phyloP scores from a whole-genome alignment of 2,113 vertebrate genomes.

The Xiphophorus hellerii region DNA sequence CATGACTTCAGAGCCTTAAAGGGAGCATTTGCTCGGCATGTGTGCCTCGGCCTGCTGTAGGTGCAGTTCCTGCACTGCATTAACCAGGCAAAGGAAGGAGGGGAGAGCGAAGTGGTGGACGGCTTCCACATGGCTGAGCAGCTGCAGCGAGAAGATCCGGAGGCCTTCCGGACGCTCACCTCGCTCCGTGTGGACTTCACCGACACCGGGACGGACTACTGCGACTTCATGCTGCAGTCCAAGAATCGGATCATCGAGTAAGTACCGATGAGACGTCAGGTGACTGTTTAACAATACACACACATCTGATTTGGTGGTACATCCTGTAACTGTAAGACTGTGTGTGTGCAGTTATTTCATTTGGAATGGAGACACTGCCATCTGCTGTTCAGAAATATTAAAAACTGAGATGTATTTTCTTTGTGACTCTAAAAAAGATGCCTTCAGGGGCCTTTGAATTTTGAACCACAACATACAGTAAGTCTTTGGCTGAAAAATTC shows the following conservation, averaged over 20 bases:
- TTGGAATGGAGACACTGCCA: slow-evolving; percentile 62
- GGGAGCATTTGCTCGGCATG: background rate
- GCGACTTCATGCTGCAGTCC: slow-evolving; percentile 90
- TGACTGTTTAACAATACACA: background rate
- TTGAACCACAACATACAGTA: background rate
- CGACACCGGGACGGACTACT: slow-evolving; percentile 91
- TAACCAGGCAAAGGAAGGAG: slow-evolving; percentile 85
- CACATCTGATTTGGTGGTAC: background rate
- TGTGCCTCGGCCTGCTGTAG: slow-evolving; percentile 65
- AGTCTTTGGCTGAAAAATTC: background rate
- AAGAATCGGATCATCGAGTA: slow-evolving; percentile 93
- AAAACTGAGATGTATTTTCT: background rate
- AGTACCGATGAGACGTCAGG: slow-evolving; percentile 53
- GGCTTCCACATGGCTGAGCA: slow-evolving; percentile 86
- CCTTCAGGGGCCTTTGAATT: background rate
- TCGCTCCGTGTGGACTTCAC: slow-evolving; percentile 87
- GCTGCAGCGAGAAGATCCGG: slow-evolving; percentile 84
- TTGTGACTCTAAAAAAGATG: background rate
- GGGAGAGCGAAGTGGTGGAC: slow-evolving; percentile 90
- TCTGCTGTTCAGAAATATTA: slow-evolving; percentile 58
- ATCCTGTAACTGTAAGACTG: too few species aligned
- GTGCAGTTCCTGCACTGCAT: slow-evolving; percentile 95
- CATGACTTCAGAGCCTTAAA: slow-evolving; percentile 6
- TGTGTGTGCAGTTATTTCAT: background rate
- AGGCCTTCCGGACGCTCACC: slow-evolving; percentile 85